Evolutionary conservation across 2,113 vertebrate species (phyloP).

Genomic region (Chrysochloris asiatica): DNA sequence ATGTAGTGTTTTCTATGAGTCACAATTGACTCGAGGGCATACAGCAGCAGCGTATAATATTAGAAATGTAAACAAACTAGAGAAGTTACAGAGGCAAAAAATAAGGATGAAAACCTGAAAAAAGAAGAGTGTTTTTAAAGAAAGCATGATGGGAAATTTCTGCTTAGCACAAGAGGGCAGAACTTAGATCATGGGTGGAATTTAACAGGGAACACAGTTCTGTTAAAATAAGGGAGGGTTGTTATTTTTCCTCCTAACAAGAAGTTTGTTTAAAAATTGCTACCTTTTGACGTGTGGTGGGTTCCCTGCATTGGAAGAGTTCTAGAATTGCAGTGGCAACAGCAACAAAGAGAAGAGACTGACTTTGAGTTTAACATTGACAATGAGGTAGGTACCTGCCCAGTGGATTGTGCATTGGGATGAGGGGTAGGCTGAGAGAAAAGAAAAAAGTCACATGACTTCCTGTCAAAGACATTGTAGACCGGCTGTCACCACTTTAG

Average conservation of each 20-base stretch:
- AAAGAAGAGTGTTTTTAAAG: neutral
- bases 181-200: neutral
- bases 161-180: neutral
- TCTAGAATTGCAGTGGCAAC: neutral
- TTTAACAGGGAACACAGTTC: neutral
- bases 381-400: neutral
- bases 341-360: neutral
- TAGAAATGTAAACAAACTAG: neutral
- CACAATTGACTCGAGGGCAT: too few species aligned
- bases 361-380: neutral
- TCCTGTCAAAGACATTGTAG: neutral
- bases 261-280: conserved; percentile 13
- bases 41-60: too few species aligned
- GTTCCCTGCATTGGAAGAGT: neutral
- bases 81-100: neutral
- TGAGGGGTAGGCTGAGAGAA: neutral
- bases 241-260: neutral
- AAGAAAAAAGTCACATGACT: neutral
- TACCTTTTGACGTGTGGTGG: neutral
- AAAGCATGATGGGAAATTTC: neutral
- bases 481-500: neutral
- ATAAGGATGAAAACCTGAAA: conserved; percentile 8
- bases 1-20: too few species aligned
- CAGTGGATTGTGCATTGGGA: neutral
- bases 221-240: neutral